Base-by-base conservation (phyloP, 2,888 invertebrate genomes). In the Brachypalpus laphriformis region DNA sequence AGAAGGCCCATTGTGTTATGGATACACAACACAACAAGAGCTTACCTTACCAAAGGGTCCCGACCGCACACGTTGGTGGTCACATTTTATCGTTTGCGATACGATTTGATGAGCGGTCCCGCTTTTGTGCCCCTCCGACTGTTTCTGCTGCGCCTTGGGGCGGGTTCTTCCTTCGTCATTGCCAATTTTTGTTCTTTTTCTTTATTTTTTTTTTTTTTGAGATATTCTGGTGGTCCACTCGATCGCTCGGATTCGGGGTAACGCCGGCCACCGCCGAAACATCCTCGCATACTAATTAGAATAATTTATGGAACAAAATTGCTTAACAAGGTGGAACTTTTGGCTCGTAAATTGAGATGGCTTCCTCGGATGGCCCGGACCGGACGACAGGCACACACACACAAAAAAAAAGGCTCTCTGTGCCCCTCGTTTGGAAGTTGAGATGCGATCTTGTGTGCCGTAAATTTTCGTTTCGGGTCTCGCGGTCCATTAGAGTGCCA, bases 311-410 rank as follows among this genome's bases (percentile, higher is more conserved):
- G 63, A 81, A 72, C 86, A 72, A 86, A 86, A 86, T 86, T 86
- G 82, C 86, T 86, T 86, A 86, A 86, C 86, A 82, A 86, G 86
- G 86, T 86, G 86, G 86, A 86, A 86, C 66, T 86, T 86, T 86
- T 86, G 86, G 82, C 82, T 82, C 82, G 86, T 86, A 86, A 86
- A 82, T 86, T 86, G 82, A 86, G 86, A 82, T 71, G 77, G 81
- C 85, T 85, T 81, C 81, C 54, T 81, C 49, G 70, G 75, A 72
- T 54, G 66, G 37, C 31, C 42, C 31, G 14, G 14, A 40, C 6
- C 3, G 47, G 25, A 45, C 25, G 54, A 22, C 34, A 9, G 63
- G 63, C n/a, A 68, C 25, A n/a, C 42, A 40, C 28, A 25, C 18
- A 49, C 7, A 47, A 51, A 28, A 34, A 42, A 25, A 47, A 66